Base-by-base conservation (phyloP, 2,113 vertebrate genomes). In the Oenanthe oenanthe region DNA sequence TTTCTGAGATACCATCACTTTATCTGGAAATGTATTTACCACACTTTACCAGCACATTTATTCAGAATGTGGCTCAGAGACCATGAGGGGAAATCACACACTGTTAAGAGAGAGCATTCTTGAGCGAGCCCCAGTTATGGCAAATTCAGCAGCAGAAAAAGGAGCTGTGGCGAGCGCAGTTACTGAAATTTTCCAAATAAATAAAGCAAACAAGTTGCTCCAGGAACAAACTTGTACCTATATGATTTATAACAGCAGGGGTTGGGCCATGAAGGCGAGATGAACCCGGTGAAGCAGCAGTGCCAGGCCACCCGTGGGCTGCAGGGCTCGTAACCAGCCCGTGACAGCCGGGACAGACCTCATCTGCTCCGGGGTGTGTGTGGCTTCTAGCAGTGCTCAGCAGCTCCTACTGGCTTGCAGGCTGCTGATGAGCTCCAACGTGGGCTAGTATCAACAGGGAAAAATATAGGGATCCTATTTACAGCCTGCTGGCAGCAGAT, bases 121-220 rank as follows among this genome's bases (percentile, higher is more conserved):
- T 96, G 96, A 97, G 95, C 10, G 57, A 98, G 96, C 89, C 95
- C 96, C 97, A 94, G 93, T 89, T 92, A 94, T 80, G 95, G 88
- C 94, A 96, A 97, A 92, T 96, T 96, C 96, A 97, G 92, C 82
- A 92, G 92, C 96, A 98, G 76, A 94, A 87, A 96, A 48, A 72
- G 80, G 48, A 68, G 88, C 81, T 63, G 93, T 80, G 87, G 94
- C 93, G 96, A 97, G 91, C 18, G 43, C 89, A 92, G 97, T 97
- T 97, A 98, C 97, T 88, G 88, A 97, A 90, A 98, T 98, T 98
- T 98, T 98, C 98, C 97, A 98, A 98, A 98, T 98, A 98, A 98
- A 98, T 97, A 97, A 94, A 96, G 96, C 97, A 98, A 98, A 98
- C 97, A 98, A 97, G 96, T 97, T 96, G 96, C 96, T 98, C 93